Percentiles rank a stretch among this genome's conserved stretches.
These are phyloP conservation scores for Monopterus albus DNA, from an alignment of 2,113 vertebrate genomes.

Conservation along the genomic window DNA sequence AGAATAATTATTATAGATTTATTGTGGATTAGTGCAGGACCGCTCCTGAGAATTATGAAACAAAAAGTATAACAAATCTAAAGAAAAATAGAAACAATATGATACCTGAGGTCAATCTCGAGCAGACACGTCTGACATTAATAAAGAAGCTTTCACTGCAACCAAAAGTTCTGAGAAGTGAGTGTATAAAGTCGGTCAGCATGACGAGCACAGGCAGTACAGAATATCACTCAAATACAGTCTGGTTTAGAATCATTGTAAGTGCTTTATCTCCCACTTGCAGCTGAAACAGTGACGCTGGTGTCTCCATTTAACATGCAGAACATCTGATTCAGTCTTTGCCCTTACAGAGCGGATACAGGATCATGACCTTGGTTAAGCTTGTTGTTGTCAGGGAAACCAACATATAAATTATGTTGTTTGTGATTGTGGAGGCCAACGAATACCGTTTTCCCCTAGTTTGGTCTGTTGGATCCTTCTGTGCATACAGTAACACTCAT, in stretches of 20 bases:
- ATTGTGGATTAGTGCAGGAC: background rate
- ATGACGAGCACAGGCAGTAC: background rate
- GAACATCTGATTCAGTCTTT: slow-evolving; percentile 23
- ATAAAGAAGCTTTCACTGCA: background rate
- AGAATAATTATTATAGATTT: background rate
- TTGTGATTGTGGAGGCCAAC: slow-evolving; percentile 24
- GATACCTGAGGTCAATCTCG: background rate
- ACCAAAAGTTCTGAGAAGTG: background rate
- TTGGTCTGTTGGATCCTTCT: slow-evolving; percentile 9
- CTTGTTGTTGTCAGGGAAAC: slow-evolving; percentile 72
- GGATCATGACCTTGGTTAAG: slow-evolving; percentile 76
- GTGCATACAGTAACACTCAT: background rate
- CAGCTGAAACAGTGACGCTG: background rate
- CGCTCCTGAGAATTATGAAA: background rate
- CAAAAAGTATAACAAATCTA: background rate
- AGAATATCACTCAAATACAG: background rate
- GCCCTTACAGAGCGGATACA: slow-evolving; percentile 65
- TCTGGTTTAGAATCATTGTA: background rate
- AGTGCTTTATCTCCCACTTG: background rate
- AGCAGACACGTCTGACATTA: background rate
- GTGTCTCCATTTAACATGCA: slow-evolving; percentile 45
- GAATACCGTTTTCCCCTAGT: slow-evolving; percentile 7
- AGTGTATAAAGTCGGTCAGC: background rate
- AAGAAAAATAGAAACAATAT: background rate
- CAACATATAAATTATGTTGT: slow-evolving; percentile 41